phyloP scores from a whole-genome alignment of 1,140 invertebrate species.

The Amphibalanus amphitrite region DNA sequence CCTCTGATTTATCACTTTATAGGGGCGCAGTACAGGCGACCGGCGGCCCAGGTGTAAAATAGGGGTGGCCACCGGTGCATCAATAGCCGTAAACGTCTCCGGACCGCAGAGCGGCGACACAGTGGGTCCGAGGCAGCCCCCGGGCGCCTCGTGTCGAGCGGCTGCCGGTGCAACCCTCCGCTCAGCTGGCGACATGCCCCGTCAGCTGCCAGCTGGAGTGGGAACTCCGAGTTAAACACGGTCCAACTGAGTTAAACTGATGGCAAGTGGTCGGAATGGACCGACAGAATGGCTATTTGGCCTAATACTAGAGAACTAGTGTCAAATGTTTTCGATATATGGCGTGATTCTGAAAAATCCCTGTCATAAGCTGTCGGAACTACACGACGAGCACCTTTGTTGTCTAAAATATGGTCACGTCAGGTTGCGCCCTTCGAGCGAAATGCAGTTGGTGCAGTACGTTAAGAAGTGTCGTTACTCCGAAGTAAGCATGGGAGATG shows the following conservation, averaged over 20 bases:
- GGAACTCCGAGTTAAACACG: not conserved
- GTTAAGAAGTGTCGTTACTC: too few relatives aligned
- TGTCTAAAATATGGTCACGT: too few relatives aligned
- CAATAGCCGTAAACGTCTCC: not conserved
- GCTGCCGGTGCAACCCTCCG: too few relatives aligned
- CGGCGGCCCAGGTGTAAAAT: not conserved
- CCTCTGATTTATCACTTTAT: not conserved
- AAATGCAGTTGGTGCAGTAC: too few relatives aligned
- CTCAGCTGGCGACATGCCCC: not conserved
- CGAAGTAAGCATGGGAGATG: too few relatives aligned
- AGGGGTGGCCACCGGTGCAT: not conserved
- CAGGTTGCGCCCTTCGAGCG: too few relatives aligned
- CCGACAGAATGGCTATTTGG: too few relatives aligned
- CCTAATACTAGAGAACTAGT: too few relatives aligned
- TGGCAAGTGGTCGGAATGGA: not conserved
- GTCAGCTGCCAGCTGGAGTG: not conserved
- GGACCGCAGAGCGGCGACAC: not conserved
- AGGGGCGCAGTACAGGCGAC: not conserved
- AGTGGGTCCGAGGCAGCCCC: not conserved
- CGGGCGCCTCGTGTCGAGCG: not conserved
- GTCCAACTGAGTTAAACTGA: not conserved
- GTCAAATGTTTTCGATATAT: too few relatives aligned
- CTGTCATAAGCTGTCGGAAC: too few relatives aligned
- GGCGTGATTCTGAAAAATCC: too few relatives aligned
- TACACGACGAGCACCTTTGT: too few relatives aligned